Percentiles rank a stretch among this genome's conserved stretches.
Conservation (phyloP, 1,140 invertebrate genomes). For the Zaprionus nigranus region DNA sequence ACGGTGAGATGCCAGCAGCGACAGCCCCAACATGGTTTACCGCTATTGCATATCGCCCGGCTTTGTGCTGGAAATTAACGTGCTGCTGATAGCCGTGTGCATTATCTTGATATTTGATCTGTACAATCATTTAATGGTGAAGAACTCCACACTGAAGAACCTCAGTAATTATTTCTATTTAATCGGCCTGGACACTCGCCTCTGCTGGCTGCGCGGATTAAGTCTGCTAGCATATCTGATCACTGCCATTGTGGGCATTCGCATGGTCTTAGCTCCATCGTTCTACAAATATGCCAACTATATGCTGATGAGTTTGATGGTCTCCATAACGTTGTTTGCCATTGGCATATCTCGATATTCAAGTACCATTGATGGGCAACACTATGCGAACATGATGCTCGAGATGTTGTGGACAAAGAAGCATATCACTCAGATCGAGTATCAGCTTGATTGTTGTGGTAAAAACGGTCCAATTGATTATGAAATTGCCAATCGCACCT, state of each 20-base stretch:
- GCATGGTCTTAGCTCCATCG: slow-evolving; percentile 17
- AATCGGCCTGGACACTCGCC: slow-evolving; percentile 14
- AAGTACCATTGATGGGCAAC: neutral
- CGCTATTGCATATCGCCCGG: slow-evolving; percentile 34
- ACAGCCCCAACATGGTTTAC: slow-evolving; percentile 16
- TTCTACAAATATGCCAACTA: slow-evolving; percentile 35
- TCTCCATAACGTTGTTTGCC: slow-evolving; percentile 20
- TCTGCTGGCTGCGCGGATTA: slow-evolving; percentile 30
- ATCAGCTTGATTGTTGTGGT: slow-evolving; percentile 53
- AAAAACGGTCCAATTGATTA: slow-evolving; percentile 47
- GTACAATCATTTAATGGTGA: slow-evolving; percentile 34
- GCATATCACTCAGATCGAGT: slow-evolving; percentile 26
- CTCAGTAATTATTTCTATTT: slow-evolving; percentile 2
- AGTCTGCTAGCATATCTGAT: slow-evolving; percentile 16
- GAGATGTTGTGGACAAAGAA: slow-evolving; percentile 31
- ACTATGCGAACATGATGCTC: slow-evolving; percentile 30
- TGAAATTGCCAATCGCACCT: slow-evolving; percentile 41
- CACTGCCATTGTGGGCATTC: slow-evolving; percentile 44
- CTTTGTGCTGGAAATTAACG: slow-evolving; percentile 50
- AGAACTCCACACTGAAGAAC: neutral
- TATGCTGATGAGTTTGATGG: slow-evolving; percentile 16
- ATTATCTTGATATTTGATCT: slow-evolving; percentile 56
- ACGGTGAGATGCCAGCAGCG: neutral
- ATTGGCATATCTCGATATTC: slow-evolving; percentile 34
- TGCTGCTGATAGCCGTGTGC: slow-evolving; percentile 37